Evolutionary conservation across 2,888 invertebrate species (phyloP).

Genomic region (Mimumesa dahlbomi): DNA sequence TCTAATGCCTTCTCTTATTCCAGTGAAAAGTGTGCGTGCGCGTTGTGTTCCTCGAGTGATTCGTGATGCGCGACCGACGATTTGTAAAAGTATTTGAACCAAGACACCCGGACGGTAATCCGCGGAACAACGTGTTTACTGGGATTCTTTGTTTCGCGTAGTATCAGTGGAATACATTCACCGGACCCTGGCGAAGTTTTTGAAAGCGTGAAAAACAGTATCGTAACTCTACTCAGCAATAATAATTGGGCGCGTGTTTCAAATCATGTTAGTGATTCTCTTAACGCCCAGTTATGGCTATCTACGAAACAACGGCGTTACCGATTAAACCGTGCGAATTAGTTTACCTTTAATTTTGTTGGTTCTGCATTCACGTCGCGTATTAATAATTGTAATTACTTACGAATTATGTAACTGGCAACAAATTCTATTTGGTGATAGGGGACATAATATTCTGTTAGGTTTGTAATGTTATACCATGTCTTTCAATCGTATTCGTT

Average conservation of each 20-base stretch:
- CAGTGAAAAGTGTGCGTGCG: slow-evolving; percentile 56
- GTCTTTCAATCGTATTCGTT: neutral
- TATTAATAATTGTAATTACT: slow-evolving; percentile 15
- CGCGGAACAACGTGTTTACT: neutral
- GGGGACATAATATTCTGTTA: slow-evolving; percentile 29
- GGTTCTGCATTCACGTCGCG: neutral
- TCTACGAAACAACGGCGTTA: slow-evolving; percentile 14
- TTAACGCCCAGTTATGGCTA: slow-evolving; percentile 57
- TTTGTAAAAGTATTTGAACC: slow-evolving; percentile 59
- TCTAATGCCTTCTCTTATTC: slow-evolving; percentile 27
- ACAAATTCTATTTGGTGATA: slow-evolving; percentile 36
- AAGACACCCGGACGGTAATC: neutral
- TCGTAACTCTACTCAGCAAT: slow-evolving; percentile 45
- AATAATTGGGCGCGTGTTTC: slow-evolving; percentile 63
- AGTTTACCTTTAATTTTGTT: neutral
- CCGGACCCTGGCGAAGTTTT: slow-evolving; percentile 7
- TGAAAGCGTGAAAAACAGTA: slow-evolving; percentile 39
- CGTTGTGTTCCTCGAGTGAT: slow-evolving; percentile 42
- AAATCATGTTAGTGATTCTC: slow-evolving; percentile 49
- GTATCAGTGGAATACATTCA: slow-evolving; percentile 13
- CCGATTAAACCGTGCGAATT: slow-evolving; percentile 6
- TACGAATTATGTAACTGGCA: slow-evolving; percentile 59
- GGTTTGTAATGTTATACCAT: slow-evolving; percentile 43
- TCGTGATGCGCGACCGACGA: slow-evolving; percentile 59
- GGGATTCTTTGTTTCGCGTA: neutral